Evolutionary conservation across 2,113 vertebrate species (phyloP).

Genomic region (Hippocampus mohnikei): DNA sequence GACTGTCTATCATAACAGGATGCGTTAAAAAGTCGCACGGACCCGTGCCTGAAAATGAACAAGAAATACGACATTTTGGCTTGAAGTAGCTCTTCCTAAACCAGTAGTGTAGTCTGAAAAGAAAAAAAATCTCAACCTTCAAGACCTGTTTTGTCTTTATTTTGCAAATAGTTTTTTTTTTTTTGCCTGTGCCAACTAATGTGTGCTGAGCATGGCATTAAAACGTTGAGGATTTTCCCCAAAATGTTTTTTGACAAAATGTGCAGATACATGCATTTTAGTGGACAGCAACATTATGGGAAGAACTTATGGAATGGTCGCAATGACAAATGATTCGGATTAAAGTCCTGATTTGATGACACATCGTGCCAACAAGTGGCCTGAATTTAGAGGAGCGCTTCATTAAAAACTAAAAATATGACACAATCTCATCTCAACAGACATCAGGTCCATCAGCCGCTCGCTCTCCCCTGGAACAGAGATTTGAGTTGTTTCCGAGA

Average conservation of each 20-base stretch:
- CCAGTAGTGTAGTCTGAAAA: too few relatives aligned
- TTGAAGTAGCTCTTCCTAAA: too few relatives aligned
- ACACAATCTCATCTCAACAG: slow-evolving; percentile 16
- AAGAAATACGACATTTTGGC: too few relatives aligned
- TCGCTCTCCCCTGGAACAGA: slow-evolving; percentile 34
- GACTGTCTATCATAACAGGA: too few relatives aligned
- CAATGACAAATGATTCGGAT: slow-evolving; percentile 12
- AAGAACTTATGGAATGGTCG: slow-evolving; percentile 3
- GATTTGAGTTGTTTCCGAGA: slow-evolving; percentile 16
- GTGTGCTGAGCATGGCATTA: too few relatives aligned
- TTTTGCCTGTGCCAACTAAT: too few relatives aligned
- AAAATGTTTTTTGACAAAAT: neutral
- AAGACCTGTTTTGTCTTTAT: too few relatives aligned
- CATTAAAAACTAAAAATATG: slow-evolving; percentile 6
- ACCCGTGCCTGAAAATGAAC: too few relatives aligned
- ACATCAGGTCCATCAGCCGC: slow-evolving; percentile 42
- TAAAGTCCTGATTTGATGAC: slow-evolving; percentile 1
- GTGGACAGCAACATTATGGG: neutral
- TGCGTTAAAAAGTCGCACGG: too few relatives aligned
- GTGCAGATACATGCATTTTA: neutral
- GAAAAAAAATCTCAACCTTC: too few relatives aligned
- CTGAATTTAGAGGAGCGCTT: neutral
- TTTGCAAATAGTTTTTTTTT: too few relatives aligned
- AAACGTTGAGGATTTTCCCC: neutral
- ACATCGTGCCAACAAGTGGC: neutral